Conservation (phyloP, 2,113 vertebrate genomes). For the Lophotis ruficrista region DNA sequence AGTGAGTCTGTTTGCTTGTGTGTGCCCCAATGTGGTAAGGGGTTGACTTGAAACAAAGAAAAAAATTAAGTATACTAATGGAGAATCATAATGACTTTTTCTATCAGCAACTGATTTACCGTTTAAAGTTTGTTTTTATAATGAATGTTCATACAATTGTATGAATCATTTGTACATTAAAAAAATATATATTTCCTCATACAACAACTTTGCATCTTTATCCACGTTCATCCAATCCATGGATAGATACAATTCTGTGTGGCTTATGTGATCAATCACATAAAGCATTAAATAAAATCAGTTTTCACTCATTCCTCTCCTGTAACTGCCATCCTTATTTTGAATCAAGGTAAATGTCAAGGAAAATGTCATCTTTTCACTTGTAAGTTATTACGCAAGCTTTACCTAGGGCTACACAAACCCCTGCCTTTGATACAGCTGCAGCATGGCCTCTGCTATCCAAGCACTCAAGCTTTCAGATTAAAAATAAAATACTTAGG, state of each 20-base stretch:
- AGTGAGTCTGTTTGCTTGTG: background rate
- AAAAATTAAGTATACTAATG: background rate
- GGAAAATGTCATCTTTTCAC: background rate
- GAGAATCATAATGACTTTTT: background rate
- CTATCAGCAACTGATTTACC: background rate
- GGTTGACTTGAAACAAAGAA: background rate
- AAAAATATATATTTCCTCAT: background rate
- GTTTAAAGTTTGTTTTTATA: background rate
- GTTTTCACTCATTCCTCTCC: background rate
- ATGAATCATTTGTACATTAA: background rate
- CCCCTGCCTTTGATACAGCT: background rate
- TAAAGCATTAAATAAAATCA: background rate
- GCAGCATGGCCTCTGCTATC: background rate
- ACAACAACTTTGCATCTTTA: background rate
- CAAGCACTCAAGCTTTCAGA: background rate
- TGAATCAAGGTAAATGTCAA: background rate
- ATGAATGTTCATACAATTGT: background rate
- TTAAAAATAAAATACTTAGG: background rate
- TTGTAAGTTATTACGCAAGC: background rate
- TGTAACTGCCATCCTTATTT: background rate
- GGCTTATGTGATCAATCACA: background rate
- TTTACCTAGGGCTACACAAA: background rate
- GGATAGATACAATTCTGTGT: background rate
- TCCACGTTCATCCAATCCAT: background rate
- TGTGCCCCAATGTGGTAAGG: background rate